Conservation (phyloP, 2,113 vertebrate genomes). For the Neodontobutis hainanensis region DNA sequence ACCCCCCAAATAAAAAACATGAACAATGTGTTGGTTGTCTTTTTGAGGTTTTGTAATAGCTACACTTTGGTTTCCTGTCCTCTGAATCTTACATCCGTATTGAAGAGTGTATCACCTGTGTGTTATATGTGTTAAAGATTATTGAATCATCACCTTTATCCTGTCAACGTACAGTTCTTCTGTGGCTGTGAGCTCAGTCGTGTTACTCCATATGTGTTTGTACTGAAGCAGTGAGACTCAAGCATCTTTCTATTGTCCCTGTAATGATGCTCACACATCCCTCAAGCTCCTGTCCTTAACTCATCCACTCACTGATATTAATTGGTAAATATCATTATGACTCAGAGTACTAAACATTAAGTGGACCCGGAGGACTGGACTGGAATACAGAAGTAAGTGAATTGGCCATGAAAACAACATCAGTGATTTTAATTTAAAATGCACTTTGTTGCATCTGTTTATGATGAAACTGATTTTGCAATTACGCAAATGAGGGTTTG, state of each 20-base stretch:
- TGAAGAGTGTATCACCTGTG: too few relatives aligned
- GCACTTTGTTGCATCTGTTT: slow-evolving; percentile 10
- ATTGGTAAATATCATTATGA: slow-evolving; percentile 39
- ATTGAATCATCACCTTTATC: too few relatives aligned
- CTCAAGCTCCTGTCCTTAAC: background rate
- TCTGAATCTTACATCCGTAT: too few relatives aligned
- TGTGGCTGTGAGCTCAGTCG: too few relatives aligned
- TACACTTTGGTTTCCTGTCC: too few relatives aligned
- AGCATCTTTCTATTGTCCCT: slow-evolving; percentile 13
- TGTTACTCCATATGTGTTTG: background rate
- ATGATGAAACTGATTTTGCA: slow-evolving; percentile 6
- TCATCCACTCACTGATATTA: slow-evolving; percentile 36
- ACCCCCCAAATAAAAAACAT: too few relatives aligned
- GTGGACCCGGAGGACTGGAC: background rate
- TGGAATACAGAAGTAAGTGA: background rate
- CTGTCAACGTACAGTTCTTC: too few relatives aligned
- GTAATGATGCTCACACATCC: slow-evolving; percentile 43
- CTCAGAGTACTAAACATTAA: slow-evolving; percentile 13
- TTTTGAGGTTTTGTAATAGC: too few relatives aligned
- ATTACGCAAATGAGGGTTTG: background rate
- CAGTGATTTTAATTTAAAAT: slow-evolving; percentile 39
- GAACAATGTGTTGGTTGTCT: background rate
- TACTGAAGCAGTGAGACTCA: slow-evolving; percentile 7
- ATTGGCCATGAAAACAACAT: slow-evolving; percentile 16
- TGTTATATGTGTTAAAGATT: too few relatives aligned